Conservation (phyloP, 2,888 invertebrate species). For the Eupeodes latifasciatus region DNA sequence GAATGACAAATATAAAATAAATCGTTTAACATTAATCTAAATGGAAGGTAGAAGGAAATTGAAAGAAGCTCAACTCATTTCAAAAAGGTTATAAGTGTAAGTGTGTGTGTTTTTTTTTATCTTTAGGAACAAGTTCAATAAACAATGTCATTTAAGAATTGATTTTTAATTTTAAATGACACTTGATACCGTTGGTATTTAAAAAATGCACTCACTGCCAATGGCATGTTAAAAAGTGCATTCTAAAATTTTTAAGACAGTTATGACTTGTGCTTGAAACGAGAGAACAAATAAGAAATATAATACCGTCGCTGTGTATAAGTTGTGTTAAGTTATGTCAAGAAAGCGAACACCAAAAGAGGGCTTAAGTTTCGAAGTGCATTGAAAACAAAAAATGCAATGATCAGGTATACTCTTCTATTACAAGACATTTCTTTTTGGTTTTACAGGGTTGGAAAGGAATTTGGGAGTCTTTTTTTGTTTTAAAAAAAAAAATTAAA, state of each 20-base stretch:
- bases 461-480: no score
- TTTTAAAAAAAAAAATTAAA: no score
- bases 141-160: not conserved
- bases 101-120: not conserved
- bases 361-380: not conserved
- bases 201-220: not conserved
- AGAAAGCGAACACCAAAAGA: not conserved
- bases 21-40: not conserved
- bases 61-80: not conserved
- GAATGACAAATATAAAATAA: no score
- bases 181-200: slow-evolving; percentile 17
- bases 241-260: not conserved
- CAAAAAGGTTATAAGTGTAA: not conserved
- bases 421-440: no score
- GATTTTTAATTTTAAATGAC: not conserved
- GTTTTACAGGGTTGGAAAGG: no score
- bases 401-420: no score
- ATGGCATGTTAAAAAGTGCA: not conserved
- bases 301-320: not conserved
- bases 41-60: not conserved
- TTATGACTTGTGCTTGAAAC: not conserved
- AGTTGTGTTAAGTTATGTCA: not conserved
- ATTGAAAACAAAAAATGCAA: no score
- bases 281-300: not conserved
- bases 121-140: not conserved